A percentile compares a stretch with the other conserved stretches of the same genome.
Evolutionary conservation across 2,797 vertebrate species (phyloP).

Genomic region (Thunnus albacares): DNA sequence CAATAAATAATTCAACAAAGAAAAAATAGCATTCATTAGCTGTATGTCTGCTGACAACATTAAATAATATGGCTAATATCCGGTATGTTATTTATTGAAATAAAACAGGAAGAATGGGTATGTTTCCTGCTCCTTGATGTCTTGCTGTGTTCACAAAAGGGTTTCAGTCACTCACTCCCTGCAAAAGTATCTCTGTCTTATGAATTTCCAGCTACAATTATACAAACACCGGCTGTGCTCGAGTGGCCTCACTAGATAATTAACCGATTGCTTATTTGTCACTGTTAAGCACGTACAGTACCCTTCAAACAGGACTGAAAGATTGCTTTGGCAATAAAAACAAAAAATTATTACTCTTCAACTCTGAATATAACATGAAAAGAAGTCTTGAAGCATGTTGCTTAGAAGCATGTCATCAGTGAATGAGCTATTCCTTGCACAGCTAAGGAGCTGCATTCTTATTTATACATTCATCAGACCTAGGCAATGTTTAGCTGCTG

Average conservation of each 20-base stretch:
- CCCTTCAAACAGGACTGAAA: conserved; percentile 30
- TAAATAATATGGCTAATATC: conserved; percentile 82
- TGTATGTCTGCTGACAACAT: conserved; percentile 63
- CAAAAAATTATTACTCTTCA: conserved; percentile 45
- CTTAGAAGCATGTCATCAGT: conserved; percentile 61
- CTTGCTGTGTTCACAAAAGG: background rate
- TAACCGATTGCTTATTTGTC: conserved; percentile 50
- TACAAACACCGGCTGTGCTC: conserved; percentile 13
- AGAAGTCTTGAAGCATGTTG: conserved; percentile 61
- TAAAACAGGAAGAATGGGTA: conserved; percentile 28
- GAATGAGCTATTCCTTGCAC: conserved; percentile 53
- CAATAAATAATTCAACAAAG: conserved; percentile 54
- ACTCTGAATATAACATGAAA: conserved; percentile 47
- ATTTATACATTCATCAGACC: conserved; percentile 79
- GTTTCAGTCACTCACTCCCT: conserved; percentile 34
- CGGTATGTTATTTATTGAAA: conserved; percentile 59
- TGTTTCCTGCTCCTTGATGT: background rate
- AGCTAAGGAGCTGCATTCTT: conserved; percentile 48
- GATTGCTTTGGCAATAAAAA: conserved; percentile 74
- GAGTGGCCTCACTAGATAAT: conserved; percentile 10
- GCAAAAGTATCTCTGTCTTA: conserved; percentile 3
- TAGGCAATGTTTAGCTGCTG: conserved; percentile 62
- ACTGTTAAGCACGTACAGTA: conserved; percentile 8
- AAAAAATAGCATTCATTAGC: conserved; percentile 53
- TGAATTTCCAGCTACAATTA: conserved; percentile 31